Evolutionary conservation across 1,140 invertebrate genomes (phyloP).

Genomic region (Caerostris extrusa): DNA sequence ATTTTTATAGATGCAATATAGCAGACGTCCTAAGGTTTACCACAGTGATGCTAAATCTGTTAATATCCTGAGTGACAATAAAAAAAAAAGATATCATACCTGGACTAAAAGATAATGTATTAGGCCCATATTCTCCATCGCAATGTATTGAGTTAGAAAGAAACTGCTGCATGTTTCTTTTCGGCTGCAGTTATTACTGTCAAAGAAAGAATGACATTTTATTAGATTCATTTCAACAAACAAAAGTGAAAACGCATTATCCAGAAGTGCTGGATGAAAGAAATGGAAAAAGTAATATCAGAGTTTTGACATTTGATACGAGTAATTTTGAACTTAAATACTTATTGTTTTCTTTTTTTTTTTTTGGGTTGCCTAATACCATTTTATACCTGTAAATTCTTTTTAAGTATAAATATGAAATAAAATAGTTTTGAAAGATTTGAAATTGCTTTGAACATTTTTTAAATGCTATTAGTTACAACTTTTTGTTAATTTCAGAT

Average conservation of each 20-base stretch:
- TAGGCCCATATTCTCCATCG: not conserved
- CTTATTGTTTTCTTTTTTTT: not conserved
- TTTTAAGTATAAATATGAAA: too few relatives aligned
- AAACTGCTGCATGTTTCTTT: not conserved
- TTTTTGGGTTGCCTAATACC: not conserved
- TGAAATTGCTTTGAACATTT: too few relatives aligned
- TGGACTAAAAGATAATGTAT: too few relatives aligned
- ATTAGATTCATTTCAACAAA: slow-evolving; percentile 5
- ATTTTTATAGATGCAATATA: too few relatives aligned
- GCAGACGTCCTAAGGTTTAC: too few relatives aligned
- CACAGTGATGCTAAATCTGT: too few relatives aligned
- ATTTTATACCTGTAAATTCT: not conserved
- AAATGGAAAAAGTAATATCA: not conserved
- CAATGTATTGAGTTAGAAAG: not conserved
- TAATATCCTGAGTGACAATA: too few relatives aligned
- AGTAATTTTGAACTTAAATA: not conserved
- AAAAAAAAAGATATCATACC: too few relatives aligned
- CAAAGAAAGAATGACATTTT: not conserved
- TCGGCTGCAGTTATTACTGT: slow-evolving; percentile 11
- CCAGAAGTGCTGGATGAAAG: not conserved
- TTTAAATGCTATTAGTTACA: too few relatives aligned
- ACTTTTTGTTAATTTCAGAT: too few relatives aligned
- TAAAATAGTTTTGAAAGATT: too few relatives aligned
- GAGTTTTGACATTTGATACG: not conserved
- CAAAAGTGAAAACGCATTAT: not conserved